A percentile compares a stretch with the other conserved stretches of the same genome.
These are phyloP conservation scores for Diplodus puntazzo DNA, from an alignment of 2,797 vertebrate species.

Conservation along the genomic window DNA sequence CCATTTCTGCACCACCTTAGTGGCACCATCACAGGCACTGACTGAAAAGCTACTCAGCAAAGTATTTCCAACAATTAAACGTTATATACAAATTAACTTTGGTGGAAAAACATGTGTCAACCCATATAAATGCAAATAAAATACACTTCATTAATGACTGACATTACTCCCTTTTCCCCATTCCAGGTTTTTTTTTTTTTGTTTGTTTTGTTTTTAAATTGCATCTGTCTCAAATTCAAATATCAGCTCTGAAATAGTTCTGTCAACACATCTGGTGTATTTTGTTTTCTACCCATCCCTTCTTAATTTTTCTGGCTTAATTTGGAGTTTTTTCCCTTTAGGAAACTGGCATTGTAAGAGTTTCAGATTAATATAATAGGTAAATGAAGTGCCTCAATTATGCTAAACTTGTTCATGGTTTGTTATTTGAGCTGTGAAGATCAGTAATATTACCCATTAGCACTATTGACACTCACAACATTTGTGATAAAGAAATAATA, in stretches of 20 bases:
- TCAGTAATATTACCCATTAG: neutral
- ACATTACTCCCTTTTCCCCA: neutral
- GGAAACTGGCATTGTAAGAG: neutral
- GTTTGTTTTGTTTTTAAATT: neutral
- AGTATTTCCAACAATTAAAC: slow-evolving; percentile 9
- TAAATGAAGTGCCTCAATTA: slow-evolving; percentile 8
- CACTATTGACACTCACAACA: slow-evolving; percentile 8
- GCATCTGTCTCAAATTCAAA: neutral
- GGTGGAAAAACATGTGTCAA: neutral
- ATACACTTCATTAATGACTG: neutral
- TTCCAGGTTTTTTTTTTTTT: neutral
- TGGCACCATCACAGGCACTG: neutral
- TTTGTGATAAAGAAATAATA: neutral
- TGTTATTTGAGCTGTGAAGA: slow-evolving; percentile 1
- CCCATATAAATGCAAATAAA: neutral
- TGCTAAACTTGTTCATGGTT: slow-evolving; percentile 2
- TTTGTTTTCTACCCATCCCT: neutral
- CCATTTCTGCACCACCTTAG: neutral
- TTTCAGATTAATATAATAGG: neutral
- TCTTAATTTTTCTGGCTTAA: neutral
- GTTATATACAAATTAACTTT: slow-evolving; percentile 1
- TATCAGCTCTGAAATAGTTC: slow-evolving; percentile 1
- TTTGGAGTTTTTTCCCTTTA: neutral
- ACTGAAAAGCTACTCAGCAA: slow-evolving; percentile 7
- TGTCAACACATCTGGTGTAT: neutral